Base-by-base conservation (phyloP, 2,797 vertebrate genomes). In the Gallinago stenura region DNA sequence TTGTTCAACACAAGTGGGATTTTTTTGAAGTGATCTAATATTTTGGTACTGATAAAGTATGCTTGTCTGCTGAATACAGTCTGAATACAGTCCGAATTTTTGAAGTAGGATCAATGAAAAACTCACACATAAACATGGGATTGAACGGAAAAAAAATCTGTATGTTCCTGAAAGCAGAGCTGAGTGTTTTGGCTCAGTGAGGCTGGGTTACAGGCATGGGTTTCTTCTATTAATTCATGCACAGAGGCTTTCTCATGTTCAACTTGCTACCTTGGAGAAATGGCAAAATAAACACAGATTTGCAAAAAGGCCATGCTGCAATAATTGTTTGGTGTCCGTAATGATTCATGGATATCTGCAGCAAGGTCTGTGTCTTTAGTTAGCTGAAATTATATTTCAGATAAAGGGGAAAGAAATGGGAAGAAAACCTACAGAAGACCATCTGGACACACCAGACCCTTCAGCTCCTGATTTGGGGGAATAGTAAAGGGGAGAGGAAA, bases 111-210 rank as follows among this genome's bases (percentile, higher is more conserved):
- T 75, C 62, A 75, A 43, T 64, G 50, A 79, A 87, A 68, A 57
- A 72, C 45, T 86, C 71, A 72, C 87, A 62, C 48, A 66, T 10
- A 83, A 92, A 50, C 20, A 35, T 61, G 61, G 57, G 60, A 72
- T 15, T n/a, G 71, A 82, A 46, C 43, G 33, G n/a, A 68, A 35
- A 71, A 43, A 84, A 58, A 71, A 8, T 46, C 58, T 51, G 26
- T 61, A n/a, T 95, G 93, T 96, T 89, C 91, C 80, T 77, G 70
- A 60, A 65, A 95, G 58, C 72, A 95, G 91, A 91, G 45, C 33
- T 69, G 61, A 48, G 50, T 78, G 50, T 58, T 87, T 83, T 82
- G 77, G 50, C 56, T 84, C n/a, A 9, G 62, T 31, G 30, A 73
- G 62, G 18, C 30, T 24, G 35, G 62, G 56, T 48, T 69, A 33